Evolutionary conservation across 2,113 vertebrate species (phyloP), one percentile per base, ranked within the genome.

Genomic region (Recurvirostra avosetta): DNA sequence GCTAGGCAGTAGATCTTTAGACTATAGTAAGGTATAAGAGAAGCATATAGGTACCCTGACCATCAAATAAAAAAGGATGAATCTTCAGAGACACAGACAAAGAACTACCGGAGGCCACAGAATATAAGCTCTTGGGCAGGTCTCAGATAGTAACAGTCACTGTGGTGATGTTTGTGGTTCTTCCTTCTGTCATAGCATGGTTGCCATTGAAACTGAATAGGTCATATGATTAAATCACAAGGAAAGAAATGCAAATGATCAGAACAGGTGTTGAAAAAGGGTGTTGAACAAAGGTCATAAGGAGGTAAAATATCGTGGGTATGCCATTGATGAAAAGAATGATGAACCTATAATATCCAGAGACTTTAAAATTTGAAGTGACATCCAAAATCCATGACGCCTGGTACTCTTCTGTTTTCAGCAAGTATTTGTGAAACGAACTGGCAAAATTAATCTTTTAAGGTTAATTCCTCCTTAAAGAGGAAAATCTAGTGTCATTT

Each of bases 41-140:
- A 68, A 89, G 9, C 36, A 25, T 50, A 47, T 21, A 26, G 5
- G 4, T 71, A 56, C 22, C 7, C 38, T 82, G 18, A 26, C 20
- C 34, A 79, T 23, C 12, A 83, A 47, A 75, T 41, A 29, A 52
- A 32, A 34, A 76, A 56, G 2, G 17, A 38, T 21, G 4, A 32
- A 11, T 66, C 30, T 78, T 30, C 0, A 3, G 12, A 66, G 23
- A 63, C 16, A 52, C 13, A 43, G 25, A 55, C 19, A 9, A 43
- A 52, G 32, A 70, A 23, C 14, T 27, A 43, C 4, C 6, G 0
- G 0, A 49, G 19, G 20, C 3, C 20, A 55, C 81, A 53, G 49
- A 53, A 72, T 41, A 34, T 36, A 76, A 55, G 11, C 2, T 5
- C 14, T 62, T 56, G 9, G 21, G 9, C 8, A 62, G 29, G 91